Evolutionary conservation across 2,113 vertebrate species (phyloP).

Genomic region (Syngnathus typhle): DNA sequence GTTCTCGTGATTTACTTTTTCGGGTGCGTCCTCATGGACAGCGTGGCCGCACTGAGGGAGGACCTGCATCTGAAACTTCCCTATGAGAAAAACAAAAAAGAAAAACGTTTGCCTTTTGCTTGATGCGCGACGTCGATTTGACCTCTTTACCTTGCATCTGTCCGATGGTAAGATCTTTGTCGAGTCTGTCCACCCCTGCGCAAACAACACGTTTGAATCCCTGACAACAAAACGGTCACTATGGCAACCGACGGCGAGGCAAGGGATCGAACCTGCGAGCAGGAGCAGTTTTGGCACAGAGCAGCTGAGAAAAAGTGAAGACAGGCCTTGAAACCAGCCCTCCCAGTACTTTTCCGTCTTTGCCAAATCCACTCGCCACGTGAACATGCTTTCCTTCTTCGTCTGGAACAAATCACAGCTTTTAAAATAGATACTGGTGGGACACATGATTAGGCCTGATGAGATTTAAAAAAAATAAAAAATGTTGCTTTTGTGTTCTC

Average conservation of each 20-base stretch:
- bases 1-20: conserved; percentile 77
- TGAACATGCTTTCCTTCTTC: conserved; percentile 88
- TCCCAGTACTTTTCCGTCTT: conserved; percentile 99
- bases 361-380: conserved; percentile 94
- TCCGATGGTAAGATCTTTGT: conserved; percentile 98
- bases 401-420: conserved; percentile 61
- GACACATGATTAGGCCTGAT: too few species aligned
- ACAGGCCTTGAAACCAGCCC: conserved; percentile 95
- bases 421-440: too few species aligned
- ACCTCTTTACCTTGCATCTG: conserved; percentile 91
- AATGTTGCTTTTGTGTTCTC: not conserved
- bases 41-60: conserved; percentile 96
- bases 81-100: conserved; percentile 60
- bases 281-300: conserved; percentile 89
- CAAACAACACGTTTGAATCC: not conserved
- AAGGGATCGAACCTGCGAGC: conserved; percentile 78
- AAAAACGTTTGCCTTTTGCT: not conserved
- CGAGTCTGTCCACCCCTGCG: conserved; percentile 92
- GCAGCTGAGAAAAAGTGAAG: conserved; percentile 90
- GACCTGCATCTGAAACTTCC: conserved; percentile 99
- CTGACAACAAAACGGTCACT: not conserved
- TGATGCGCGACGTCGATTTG: not conserved
- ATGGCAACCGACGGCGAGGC: not conserved
- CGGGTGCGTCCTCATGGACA: conserved; percentile 96
- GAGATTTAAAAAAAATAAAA: too few species aligned